Conservation (phyloP, 1,140 invertebrate species). For the Pseudomyrmex pallidus region DNA sequence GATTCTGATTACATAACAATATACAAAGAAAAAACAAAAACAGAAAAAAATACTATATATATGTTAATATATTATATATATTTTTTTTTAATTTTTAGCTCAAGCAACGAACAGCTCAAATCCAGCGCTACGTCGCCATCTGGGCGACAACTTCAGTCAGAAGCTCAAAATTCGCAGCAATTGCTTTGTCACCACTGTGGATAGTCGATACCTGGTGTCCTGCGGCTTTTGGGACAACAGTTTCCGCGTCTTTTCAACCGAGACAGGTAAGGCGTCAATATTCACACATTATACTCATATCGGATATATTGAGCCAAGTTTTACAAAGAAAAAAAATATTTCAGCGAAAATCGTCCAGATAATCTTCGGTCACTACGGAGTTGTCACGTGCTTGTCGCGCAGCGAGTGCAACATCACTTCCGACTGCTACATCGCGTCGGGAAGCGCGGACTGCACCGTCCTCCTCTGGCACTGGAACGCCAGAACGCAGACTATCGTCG, state of each 20-base stretch:
- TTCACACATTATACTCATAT: neutral
- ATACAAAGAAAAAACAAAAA: too few relatives aligned
- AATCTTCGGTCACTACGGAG: constrained; percentile 99
- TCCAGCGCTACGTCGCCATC: constrained; percentile 90
- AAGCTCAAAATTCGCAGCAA: constrained; percentile 96
- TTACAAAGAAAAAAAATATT: neutral
- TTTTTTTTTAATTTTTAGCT: constrained; percentile 83
- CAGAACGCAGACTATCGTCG: constrained; percentile 97
- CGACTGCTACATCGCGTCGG: constrained; percentile 99
- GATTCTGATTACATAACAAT: too few relatives aligned
- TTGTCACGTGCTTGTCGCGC: constrained; percentile 98
- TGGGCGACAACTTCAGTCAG: constrained; percentile 98
- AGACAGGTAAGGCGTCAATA: constrained; percentile 92
- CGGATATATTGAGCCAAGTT: neutral
- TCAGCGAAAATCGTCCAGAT: constrained; percentile 99
- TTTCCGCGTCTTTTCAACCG: constrained; percentile 98
- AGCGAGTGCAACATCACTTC: constrained; percentile 99
- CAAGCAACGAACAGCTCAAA: constrained; percentile 89
- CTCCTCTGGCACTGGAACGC: constrained; percentile 99
- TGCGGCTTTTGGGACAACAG: constrained; percentile 99
- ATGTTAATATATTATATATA: neutral
- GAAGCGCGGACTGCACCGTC: constrained; percentile 98
- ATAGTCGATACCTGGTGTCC: constrained; percentile 98
- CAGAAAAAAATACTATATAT: too few relatives aligned
- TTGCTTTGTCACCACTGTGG: constrained; percentile 99